phyloP scores from a whole-genome alignment of 2,888 invertebrate species.

The Oegoconia quadripuncta region DNA sequence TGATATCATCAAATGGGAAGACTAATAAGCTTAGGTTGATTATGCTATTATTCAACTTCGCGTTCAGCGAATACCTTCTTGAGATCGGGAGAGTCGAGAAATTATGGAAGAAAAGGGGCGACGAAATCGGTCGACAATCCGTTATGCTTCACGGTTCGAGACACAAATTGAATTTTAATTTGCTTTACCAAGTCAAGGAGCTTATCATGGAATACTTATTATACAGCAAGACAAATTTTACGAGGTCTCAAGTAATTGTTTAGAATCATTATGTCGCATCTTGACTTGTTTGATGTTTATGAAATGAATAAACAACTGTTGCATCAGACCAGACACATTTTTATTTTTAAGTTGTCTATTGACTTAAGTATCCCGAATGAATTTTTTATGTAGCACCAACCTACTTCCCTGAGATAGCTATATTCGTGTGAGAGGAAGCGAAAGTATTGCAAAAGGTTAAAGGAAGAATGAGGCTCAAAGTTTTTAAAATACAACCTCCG shows the following conservation, averaged over 20 bases:
- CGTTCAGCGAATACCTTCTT: constrained; percentile 49
- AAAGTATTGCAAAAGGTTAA: too few relatives aligned
- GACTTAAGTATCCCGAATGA: too few relatives aligned
- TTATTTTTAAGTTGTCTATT: too few relatives aligned
- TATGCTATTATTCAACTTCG: constrained; percentile 43
- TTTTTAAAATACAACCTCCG: too few relatives aligned
- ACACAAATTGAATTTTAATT: constrained; percentile 77
- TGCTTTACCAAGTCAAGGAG: constrained; percentile 70
- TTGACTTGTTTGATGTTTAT: constrained; percentile 28
- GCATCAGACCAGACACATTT: too few relatives aligned
- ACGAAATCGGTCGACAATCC: constrained; percentile 69
- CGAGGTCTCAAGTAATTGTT: constrained; percentile 53
- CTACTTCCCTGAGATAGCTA: too few relatives aligned
- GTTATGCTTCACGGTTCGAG: constrained; percentile 70
- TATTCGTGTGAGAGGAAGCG: too few relatives aligned
- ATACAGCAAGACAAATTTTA: constrained; percentile 58
- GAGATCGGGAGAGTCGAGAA: constrained; percentile 58
- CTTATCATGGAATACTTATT: constrained; percentile 72
- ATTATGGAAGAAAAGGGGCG: constrained; percentile 67
- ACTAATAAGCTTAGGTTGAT: constrained; percentile 23
- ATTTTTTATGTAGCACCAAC: too few relatives aligned
- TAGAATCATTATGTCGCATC: constrained; percentile 34
- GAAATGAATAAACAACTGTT: constrained; percentile 22
- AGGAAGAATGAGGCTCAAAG: too few relatives aligned
- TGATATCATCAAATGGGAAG: neutral